phyloP scores from a whole-genome alignment of 2,888 invertebrate species.

The Tachina lurida region DNA sequence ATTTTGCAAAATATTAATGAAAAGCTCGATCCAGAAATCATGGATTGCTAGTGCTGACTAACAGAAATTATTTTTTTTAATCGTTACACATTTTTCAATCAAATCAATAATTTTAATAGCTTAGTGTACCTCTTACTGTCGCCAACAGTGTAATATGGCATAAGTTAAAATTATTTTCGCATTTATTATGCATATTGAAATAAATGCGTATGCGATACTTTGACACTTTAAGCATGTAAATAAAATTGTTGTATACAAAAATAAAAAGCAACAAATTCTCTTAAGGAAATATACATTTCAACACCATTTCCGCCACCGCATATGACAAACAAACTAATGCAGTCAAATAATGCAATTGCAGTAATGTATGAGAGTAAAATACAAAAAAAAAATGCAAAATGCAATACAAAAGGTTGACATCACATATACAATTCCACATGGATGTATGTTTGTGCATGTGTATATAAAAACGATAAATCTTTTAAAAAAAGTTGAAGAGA shows the following conservation, averaged over 20 bases:
- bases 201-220: constrained; percentile 50
- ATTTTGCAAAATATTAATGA: too few relatives aligned
- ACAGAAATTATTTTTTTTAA: too few relatives aligned
- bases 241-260: not conserved
- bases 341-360: constrained; percentile 23
- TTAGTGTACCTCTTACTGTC: not conserved
- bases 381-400: not conserved
- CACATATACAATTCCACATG: not conserved
- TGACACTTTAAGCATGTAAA: constrained; percentile 45
- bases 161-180: not conserved
- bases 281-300: constrained; percentile 62
- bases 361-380: not conserved
- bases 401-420: not conserved
- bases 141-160: not conserved
- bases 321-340: constrained; percentile 40
- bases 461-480: not conserved
- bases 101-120: too few relatives aligned
- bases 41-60: too few relatives aligned
- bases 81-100: too few relatives aligned
- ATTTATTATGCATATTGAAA: not conserved
- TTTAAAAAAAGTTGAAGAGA: not conserved
- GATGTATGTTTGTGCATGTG: not conserved
- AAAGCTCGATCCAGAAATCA: too few relatives aligned
- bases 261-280: not conserved
- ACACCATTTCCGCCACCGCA: constrained; percentile 66